Percentiles rank a stretch among this genome's conserved stretches.
Evolutionary conservation across 2,888 invertebrate species (phyloP).

Genomic region (Chironomus riparius): DNA sequence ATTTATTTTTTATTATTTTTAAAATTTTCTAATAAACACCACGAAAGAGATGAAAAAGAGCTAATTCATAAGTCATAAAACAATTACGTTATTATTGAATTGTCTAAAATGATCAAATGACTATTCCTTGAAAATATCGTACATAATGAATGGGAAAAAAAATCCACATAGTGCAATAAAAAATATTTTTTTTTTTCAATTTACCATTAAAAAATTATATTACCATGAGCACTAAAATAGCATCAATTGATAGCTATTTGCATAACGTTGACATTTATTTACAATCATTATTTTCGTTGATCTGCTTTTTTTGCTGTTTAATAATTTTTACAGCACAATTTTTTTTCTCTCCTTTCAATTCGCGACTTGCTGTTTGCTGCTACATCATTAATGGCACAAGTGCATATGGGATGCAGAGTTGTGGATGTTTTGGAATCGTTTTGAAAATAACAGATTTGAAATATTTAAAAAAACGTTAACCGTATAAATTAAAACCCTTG

Average conservation of each 20-base stretch:
- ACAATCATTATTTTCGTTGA: slow-evolving; percentile 11
- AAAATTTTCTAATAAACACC: no score
- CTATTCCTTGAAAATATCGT: no score
- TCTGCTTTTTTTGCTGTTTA: neutral
- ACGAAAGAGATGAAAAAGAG: no score
- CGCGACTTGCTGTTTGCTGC: neutral
- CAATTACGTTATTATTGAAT: no score
- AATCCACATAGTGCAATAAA: no score
- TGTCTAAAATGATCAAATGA: no score
- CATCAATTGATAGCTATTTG: slow-evolving; percentile 24
- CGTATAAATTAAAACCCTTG: no score
- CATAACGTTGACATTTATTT: slow-evolving; percentile 25
- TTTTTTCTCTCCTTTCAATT: neutral
- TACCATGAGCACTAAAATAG: slow-evolving; percentile 20
- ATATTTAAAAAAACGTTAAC: neutral
- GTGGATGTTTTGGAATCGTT: neutral
- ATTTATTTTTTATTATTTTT: no score
- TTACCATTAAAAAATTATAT: slow-evolving; percentile 24
- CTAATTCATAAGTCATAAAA: no score
- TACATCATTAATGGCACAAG: neutral
- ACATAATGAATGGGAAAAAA: no score
- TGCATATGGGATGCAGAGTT: no score
- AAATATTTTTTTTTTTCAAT: neutral
- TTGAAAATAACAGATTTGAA: neutral
- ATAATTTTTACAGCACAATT: no score